A percentile compares a stretch with the other conserved stretches of the same genome.
Conservation (phyloP, 2,888 invertebrate genomes). For the Stictocephala bisonia region DNA sequence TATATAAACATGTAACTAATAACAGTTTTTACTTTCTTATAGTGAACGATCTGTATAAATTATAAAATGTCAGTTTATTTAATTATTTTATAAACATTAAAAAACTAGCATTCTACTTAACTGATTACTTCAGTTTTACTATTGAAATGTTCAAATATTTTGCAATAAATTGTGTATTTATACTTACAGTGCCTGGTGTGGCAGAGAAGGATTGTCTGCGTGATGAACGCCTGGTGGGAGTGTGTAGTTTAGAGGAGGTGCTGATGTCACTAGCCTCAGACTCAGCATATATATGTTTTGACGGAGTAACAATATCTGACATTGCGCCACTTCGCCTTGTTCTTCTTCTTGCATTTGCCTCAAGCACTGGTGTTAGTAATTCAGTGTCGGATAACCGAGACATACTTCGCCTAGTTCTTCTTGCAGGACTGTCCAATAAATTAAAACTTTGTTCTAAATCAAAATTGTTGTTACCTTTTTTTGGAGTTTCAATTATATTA, state of each 20-base stretch:
- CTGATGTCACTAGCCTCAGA: conserved; percentile 6
- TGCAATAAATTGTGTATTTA: not conserved
- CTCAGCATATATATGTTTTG: conserved; percentile 6
- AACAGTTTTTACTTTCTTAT: no score
- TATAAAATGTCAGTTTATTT: no score
- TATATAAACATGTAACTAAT: no score
- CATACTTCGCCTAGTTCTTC: conserved; percentile 26
- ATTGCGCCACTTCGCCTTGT: conserved; percentile 6
- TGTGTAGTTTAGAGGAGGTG: not conserved
- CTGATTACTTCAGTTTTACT: no score
- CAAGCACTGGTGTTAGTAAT: conserved; percentile 1
- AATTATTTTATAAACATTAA: no score
- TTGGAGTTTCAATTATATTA: no score
- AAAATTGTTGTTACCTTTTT: no score
- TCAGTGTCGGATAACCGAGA: conserved; percentile 10
- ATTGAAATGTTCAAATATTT: no score
- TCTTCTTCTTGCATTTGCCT: not conserved
- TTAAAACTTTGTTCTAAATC: not conserved
- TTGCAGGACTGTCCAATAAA: conserved; percentile 14
- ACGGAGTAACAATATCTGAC: not conserved
- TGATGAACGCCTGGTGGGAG: not conserved
- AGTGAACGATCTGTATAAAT: no score
- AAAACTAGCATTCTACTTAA: not conserved
- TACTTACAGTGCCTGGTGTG: not conserved
- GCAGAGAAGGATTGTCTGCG: not conserved